phyloP scores from a whole-genome alignment of 2,888 invertebrate genomes.

The Aradus depressus region DNA sequence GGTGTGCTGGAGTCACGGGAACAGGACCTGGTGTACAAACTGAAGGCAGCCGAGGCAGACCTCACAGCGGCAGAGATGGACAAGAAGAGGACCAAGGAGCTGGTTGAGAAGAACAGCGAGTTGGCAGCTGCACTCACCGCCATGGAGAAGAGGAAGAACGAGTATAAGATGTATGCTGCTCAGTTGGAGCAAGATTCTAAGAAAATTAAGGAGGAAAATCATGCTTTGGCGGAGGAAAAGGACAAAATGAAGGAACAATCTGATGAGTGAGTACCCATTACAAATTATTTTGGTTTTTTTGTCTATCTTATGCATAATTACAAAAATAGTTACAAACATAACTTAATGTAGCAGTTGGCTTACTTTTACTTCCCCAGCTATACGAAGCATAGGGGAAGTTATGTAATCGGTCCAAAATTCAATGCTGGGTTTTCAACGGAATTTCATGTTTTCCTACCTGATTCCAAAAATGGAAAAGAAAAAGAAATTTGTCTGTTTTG shows the following conservation, averaged over 20 bases:
- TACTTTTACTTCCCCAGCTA: no score
- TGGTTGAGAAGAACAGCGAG: slow-evolving; percentile 17
- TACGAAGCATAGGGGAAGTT: no score
- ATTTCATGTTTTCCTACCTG: no score
- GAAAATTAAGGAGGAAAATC: slow-evolving; percentile 15
- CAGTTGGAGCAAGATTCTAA: slow-evolving; percentile 22
- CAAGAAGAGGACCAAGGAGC: slow-evolving; percentile 18
- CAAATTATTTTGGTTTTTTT: no score
- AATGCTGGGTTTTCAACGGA: no score
- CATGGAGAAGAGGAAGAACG: slow-evolving; percentile 26
- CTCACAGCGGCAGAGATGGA: slow-evolving; percentile 18
- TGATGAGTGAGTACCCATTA: slow-evolving; percentile 25
- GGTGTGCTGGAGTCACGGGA: slow-evolving; percentile 16
- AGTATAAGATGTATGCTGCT: slow-evolving; percentile 25
- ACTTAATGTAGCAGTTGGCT: no score
- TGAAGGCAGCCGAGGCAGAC: slow-evolving; percentile 22
- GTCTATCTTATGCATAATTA: no score
- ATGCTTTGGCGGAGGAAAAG: slow-evolving; percentile 16
- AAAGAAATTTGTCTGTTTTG: no score
- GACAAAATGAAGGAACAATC: slow-evolving; percentile 22
- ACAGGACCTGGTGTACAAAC: slow-evolving; percentile 21
- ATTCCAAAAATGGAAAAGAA: no score
- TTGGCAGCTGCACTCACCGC: slow-evolving; percentile 16
- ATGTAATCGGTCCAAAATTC: no score
- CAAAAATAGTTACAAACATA: no score